Conservation (phyloP, 2,888 invertebrate species). For the Cybosia mesomella region DNA sequence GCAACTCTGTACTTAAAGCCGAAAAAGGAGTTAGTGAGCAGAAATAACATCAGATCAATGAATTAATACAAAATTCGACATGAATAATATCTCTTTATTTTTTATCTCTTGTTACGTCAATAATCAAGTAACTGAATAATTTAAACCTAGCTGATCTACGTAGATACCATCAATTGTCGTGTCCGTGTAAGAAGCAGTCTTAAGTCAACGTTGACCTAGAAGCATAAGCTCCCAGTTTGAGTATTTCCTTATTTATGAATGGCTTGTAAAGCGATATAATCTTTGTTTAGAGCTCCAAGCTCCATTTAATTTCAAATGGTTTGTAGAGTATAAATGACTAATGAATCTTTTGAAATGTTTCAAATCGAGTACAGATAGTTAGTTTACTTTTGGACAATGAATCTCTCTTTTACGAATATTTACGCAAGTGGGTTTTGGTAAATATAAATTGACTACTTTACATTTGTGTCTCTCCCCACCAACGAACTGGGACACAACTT, state of each 20-base stretch:
- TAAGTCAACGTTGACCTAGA: constrained; percentile 35
- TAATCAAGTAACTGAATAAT: background rate
- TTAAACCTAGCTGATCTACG: background rate
- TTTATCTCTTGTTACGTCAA: background rate
- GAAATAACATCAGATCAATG: no score
- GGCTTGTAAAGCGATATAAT: constrained; percentile 4
- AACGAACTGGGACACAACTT: no score
- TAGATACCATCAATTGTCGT: constrained; percentile 16
- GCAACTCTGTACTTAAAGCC: no score
- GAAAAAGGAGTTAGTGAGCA: no score
- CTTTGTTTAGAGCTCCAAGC: constrained; percentile 2
- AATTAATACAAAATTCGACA: no score
- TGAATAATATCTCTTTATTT: no score
- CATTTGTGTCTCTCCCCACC: no score
- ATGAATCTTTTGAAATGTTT: background rate
- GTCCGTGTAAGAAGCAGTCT: constrained; percentile 48
- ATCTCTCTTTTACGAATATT: background rate
- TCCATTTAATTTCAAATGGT: constrained; percentile 3
- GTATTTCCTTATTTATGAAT: background rate
- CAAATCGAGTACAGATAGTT: background rate
- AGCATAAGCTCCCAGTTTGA: constrained; percentile 32
- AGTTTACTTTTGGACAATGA: background rate
- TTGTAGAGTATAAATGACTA: constrained; percentile 1
- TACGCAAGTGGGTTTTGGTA: no score
- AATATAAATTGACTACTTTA: no score